Conservation (phyloP, 2,797 vertebrate genomes). For the Rachycentron canadum region DNA sequence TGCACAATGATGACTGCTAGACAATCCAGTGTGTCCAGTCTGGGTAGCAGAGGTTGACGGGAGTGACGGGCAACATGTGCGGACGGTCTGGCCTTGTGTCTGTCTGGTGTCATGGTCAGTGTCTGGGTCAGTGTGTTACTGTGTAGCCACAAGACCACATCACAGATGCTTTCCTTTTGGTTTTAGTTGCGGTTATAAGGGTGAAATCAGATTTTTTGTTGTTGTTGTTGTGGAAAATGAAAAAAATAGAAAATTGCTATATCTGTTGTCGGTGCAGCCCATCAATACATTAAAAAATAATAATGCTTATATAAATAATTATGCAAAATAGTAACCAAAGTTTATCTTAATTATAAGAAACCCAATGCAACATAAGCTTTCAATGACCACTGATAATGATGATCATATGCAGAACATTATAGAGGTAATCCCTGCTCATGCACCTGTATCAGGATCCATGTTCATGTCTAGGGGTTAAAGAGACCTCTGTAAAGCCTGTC, state of each 20-base stretch:
- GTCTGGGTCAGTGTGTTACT: slow-evolving; percentile 62
- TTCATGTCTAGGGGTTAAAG: slow-evolving; percentile 56
- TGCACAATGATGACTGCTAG: slow-evolving; percentile 11
- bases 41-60: slow-evolving; percentile 37
- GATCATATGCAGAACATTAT: slow-evolving; percentile 6
- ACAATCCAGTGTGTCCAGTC: slow-evolving; percentile 33
- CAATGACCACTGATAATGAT: slow-evolving; percentile 16
- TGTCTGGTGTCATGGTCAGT: slow-evolving; percentile 49
- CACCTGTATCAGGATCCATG: slow-evolving; percentile 30
- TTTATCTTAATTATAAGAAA: background rate
- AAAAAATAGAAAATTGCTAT: background rate
- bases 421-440: slow-evolving; percentile 62
- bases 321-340: accelerated
- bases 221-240: background rate
- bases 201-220: background rate
- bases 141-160: slow-evolving; percentile 10
- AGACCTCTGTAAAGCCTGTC: slow-evolving; percentile 52
- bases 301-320: background rate
- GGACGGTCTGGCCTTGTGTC: background rate
- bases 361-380: background rate
- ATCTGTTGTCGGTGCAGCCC: background rate
- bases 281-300: background rate
- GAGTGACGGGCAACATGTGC: slow-evolving; percentile 4
- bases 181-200: background rate
- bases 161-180: background rate